Base-by-base conservation (phyloP, 2,797 vertebrate genomes). In the Florisuga fusca region DNA sequence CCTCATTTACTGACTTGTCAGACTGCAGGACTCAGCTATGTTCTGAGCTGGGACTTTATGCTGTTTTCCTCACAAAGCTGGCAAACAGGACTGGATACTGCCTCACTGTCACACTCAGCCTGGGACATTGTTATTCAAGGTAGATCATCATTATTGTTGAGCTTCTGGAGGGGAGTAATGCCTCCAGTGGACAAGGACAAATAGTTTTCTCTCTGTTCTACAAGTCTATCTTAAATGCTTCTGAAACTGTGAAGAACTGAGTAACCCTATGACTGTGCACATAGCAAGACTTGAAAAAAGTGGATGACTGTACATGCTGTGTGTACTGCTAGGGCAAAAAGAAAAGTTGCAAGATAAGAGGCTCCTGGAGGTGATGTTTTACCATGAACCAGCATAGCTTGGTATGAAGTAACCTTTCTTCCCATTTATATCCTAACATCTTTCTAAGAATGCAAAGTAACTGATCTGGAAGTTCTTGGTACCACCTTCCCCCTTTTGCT, bases 371-470 rank as follows among this genome's bases (percentile, higher is more conserved):
- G 26, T 75, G 55, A 25, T 58, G 36, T 71, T 66, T 66, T 58
- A 59, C 57, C 25, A 3, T 23, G 31, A 58, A 33, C 18, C 31
- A 69, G 36, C 9, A 12, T 10, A n/a, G 45, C 67, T 90, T 41
- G 15, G 61, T 33, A 16, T 51, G 33, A 46, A 63, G 36, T 51
- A 74, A 53, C 14, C 23, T 69, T 86, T 83, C 45, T 64, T 87
- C 53, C 46, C 21, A 2, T 34, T 59, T 48, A 27, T 51, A 7
- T 63, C 72, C 25, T 61, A 33, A 58, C 12, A 17, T 72, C 73
- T 89, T 92, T 89, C 87, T 75, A 94, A 93, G 85, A 94, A 90
- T 75, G 81, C 51, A 36, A 0, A 82, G 82, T 53, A 57, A 71
- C 59, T 66, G 58, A 69, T 78, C 45, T 79, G 51, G 31, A 81